phyloP scores from a whole-genome alignment of 2,113 vertebrate genomes.

The Phasianus colchicus region DNA sequence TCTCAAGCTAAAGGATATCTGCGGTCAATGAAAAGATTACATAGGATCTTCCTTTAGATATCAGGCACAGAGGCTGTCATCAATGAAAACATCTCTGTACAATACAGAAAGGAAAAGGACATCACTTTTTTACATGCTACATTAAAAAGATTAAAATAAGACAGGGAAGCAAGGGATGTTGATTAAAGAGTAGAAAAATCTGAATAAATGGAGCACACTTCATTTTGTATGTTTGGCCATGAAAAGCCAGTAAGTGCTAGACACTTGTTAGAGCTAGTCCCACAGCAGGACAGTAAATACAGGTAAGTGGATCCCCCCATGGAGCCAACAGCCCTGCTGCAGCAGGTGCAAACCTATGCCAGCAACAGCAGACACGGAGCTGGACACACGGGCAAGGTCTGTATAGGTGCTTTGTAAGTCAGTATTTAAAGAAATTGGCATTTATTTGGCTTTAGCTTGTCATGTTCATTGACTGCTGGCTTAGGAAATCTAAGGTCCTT shows the following conservation, averaged over 20 bases:
- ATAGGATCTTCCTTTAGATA: neutral
- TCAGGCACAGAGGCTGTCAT: neutral
- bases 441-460: neutral
- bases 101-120: neutral
- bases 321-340: neutral
- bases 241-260: neutral
- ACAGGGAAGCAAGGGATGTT: neutral
- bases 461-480: neutral
- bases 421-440: neutral
- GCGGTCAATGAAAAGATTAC: neutral
- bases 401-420: neutral
- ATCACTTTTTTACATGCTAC: neutral
- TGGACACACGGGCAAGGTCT: neutral
- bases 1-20: neutral
- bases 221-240: neutral
- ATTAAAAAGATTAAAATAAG: constrained; percentile 34
- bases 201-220: neutral
- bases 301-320: neutral
- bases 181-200: constrained; percentile 49
- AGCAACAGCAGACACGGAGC: rapidly evolving
- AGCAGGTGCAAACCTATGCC: constrained; percentile 28
- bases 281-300: neutral
- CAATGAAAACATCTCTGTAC: neutral
- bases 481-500: neutral
- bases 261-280: constrained; percentile 14